Conservation (phyloP, 1,140 invertebrate genomes). For the Atta cephalotes region DNA sequence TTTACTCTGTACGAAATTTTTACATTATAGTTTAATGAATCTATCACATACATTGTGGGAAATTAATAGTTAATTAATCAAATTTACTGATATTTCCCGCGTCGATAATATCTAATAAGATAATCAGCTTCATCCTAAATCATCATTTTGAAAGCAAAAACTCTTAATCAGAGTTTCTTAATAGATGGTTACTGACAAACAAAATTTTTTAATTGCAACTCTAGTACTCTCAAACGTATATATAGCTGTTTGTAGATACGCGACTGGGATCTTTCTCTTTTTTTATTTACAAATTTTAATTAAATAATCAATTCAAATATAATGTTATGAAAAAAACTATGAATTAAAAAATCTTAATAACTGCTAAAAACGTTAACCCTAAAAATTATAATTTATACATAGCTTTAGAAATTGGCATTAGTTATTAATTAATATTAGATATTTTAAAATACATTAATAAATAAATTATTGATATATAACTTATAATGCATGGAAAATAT, state of each 20-base stretch:
- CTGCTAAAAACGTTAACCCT: not conserved
- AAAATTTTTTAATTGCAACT: too few relatives aligned
- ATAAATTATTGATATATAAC: not conserved
- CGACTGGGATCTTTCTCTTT: too few relatives aligned
- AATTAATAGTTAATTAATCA: not conserved
- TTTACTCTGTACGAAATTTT: not conserved
- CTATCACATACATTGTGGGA: not conserved
- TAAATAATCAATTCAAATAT: not conserved
- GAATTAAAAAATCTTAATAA: not conserved
- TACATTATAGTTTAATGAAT: not conserved
- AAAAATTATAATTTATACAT: not conserved
- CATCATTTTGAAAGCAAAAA: not conserved
- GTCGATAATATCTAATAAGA: not conserved
- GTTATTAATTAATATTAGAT: not conserved
- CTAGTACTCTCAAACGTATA: too few relatives aligned
- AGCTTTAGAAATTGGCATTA: not conserved
- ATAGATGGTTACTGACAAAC: not conserved
- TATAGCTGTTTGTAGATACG: too few relatives aligned
- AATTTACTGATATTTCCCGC: not conserved
- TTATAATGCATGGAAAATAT: not conserved
- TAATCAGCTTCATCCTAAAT: not conserved
- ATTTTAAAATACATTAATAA: constrained; percentile 15
- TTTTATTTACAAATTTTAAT: too few relatives aligned
- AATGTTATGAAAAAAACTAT: not conserved
- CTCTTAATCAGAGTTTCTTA: not conserved